Evolutionary conservation across 2,888 invertebrate genomes (phyloP), one percentile per base, ranked within the genome.

Genomic region (Ophion ellenae): DNA sequence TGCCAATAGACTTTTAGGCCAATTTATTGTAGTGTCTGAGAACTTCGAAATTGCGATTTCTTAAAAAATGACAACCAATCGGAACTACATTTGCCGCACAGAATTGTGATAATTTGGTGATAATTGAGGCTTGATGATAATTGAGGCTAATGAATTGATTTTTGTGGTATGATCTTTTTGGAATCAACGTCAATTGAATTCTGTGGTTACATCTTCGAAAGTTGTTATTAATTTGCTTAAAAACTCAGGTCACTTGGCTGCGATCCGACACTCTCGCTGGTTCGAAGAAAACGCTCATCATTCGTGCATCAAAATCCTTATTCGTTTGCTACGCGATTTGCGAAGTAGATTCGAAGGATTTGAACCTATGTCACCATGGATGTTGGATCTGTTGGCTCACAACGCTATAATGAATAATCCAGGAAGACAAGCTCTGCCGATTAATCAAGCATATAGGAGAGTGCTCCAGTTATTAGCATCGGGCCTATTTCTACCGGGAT

Each of bases 201-300:
- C 47, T 47, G 47, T 4, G 11, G 14, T 11, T 47, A 47, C 47
- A 47, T 14, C 14, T 47, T 47, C 47, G 11, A 11, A 47, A 14
- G 10, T 47, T 47, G 14, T 47, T 47, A 14, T 10, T 47, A 14
- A 47, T 47, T 47, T 47, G 47, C 14, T 47, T 47, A 14, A 47
- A 47, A 47, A 47, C 14, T 45, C 9, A 94, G 97, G 97, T 79
- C 99, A 99, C 94, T 95, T 99, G 91, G 98, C 98, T 0, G 98
- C 99, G 0, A 98, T 99, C 86, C 96, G 99, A 40, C 99, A 99
- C 94, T 98, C 98, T 84, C 96, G 99, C 45, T 99, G 99, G 99
- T 99, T 99, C 94, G 99, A 99, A 93, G 99, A 99, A 94, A 99
- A 99, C 92, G 99, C 98, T 0, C 98, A 98, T 93, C 99, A 99